Base-by-base conservation (phyloP, 2,113 vertebrate species). In the Hypocryptadius cinnamomeus region DNA sequence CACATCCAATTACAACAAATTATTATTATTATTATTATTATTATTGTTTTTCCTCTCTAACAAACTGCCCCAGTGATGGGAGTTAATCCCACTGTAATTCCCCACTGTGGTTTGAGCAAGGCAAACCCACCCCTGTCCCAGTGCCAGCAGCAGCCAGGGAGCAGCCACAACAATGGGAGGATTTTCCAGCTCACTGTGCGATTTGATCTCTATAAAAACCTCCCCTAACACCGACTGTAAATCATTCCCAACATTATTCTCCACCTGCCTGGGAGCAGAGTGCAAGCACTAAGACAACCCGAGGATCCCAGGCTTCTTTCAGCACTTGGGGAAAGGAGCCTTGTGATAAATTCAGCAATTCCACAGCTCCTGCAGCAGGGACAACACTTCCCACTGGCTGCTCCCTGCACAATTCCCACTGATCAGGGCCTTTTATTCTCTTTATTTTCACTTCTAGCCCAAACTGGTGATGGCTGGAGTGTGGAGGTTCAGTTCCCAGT, bases 281-380 rank as follows among this genome's bases (percentile, higher is more conserved):
- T 33, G 92, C 59, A 72, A 25, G 63, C 53, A 24, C 71, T 6
- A 12, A 73, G 90, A 92, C 92, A 85, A 51, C 24, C 30, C 65
- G 81, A 83, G 93, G 63, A 87, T 57, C 51, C 63, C 66, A 51
- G 90, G 92, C 79, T 89, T 50, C 95, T 91, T 77, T 79, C 90
- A 93, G 93, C 74, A 12, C 48, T 24, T 17, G 0, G 39, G 0
- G n/a, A 42, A n/a, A 44, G 57, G 86, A 77, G 27, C 30, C 80
- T 81, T 6, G 1, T 11, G 68, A 33, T 40, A 71, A 86, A 80
- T 54, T 86, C 72, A 3, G 88, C 85, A 51, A 11, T 60, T 92
- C 71, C 76, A n/a, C 77, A 59, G 50, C 54, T 45, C 44, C 60
- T 59, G 57, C 86, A 42, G 44, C 24, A 57, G 69, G 27, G 60